Base-by-base conservation (phyloP, 2,113 vertebrate genomes). In the Mugil cephalus region DNA sequence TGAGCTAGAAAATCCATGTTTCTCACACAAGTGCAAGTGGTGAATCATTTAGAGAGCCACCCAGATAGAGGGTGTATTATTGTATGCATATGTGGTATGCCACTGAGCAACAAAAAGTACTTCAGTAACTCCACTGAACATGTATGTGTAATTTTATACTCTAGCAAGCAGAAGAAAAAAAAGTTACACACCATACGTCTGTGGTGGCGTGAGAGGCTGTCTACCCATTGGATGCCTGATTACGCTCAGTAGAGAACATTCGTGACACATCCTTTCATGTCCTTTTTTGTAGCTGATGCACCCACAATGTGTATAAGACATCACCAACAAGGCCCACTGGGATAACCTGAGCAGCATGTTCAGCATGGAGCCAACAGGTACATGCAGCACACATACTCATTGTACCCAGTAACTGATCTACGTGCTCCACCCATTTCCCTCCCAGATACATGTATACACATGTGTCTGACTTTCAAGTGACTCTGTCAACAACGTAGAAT, bases 341-440 rank as follows among this genome's bases (percentile, higher is more conserved):
- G 77, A 87, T 82, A 86, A 35, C 69, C 42, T 55, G 4, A 78
- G 51, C 62, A 73, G 69, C 17, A 43, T 42, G 56, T 12, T n/a
- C 79, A 69, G 60, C 75, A 91, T 93, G 91, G 89, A 93, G 71
- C 36, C 77, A 7, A 59, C 83, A 91, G 94, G 94, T 94, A 86
- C 18, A 46, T 3, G 14, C 43, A 55, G 15, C 39, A 42, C 45
- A 35, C 50, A 14, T 35, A 21, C 15, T 52, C 36, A 40, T 11
- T 54, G n/a, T n/a, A n/a, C n/a, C n/a, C n/a, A n/a, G n/a, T n/a
- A n/a, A n/a, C n/a, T n/a, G n/a, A n/a, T n/a, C n/a, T n/a, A n/a
- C n/a, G n/a, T n/a, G n/a, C n/a, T n/a, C n/a, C n/a, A n/a, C n/a
- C n/a, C n/a, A n/a, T n/a, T n/a, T n/a, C n/a, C n/a, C n/a, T n/a